Conservation (phyloP, 2,888 invertebrate genomes). For the Toxonevra muliebris region DNA sequence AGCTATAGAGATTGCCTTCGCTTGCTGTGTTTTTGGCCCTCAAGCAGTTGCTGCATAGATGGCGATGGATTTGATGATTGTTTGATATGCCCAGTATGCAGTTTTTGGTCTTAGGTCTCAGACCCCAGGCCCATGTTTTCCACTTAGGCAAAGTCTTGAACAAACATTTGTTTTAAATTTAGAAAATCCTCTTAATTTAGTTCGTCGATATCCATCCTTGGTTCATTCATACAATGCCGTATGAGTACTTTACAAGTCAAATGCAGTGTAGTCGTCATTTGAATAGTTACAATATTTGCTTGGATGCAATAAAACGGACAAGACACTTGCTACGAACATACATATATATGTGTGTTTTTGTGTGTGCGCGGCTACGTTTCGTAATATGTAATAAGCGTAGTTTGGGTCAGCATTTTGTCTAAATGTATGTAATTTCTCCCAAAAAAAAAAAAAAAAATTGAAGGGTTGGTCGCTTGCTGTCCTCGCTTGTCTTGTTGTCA, state of each 20-base stretch:
- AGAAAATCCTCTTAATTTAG: no score
- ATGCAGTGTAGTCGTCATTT: neutral
- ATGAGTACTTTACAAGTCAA: neutral
- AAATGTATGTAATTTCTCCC: slow-evolving; percentile 39
- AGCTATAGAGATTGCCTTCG: no score
- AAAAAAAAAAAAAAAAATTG: slow-evolving; percentile 23
- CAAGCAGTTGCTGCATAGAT: no score
- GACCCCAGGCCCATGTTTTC: no score
- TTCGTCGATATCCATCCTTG: no score
- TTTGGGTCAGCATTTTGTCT: slow-evolving; percentile 36
- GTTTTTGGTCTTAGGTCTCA: no score
- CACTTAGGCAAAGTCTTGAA: no score
- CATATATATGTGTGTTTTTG: slow-evolving; percentile 3
- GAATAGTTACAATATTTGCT: slow-evolving; percentile 43
- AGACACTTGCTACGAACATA: slow-evolving; percentile 33
- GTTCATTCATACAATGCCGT: no score
- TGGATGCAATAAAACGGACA: slow-evolving; percentile 42
- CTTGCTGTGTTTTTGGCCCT: no score
- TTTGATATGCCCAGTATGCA: no score
- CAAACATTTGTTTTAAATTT: no score
- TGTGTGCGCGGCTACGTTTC: slow-evolving; percentile 21
- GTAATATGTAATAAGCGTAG: slow-evolving; percentile 29
- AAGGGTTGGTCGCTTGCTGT: slow-evolving; percentile 40
- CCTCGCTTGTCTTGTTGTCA: slow-evolving; percentile 11
- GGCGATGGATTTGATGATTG: no score